Base-by-base conservation (phyloP, 2,113 vertebrate species). In the Ictalurus punctatus region DNA sequence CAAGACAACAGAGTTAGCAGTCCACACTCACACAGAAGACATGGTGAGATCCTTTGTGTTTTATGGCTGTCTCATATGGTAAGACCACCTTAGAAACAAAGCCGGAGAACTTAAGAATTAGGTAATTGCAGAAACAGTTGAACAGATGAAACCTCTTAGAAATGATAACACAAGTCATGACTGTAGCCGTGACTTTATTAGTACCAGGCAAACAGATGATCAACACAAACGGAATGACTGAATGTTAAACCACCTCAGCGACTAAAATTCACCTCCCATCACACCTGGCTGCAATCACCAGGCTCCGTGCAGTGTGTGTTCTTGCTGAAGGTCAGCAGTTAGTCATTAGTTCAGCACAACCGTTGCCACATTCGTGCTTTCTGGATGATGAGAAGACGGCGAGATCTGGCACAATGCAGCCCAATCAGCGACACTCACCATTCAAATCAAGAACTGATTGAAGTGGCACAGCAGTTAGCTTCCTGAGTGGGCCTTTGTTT, bases 361-460 rank as follows among this genome's bases (percentile, higher is more conserved):
- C 0, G 16, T 74, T 83, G 7, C 59, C 80, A 86, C 89, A 87
- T 89, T 67, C 61, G 4, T 44, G 34, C 27, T 63, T 86, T 54
- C 58, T 25, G 58, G 61, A 76, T 23, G 85, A 37, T 63, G 63
- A 10, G 54, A 10, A 54, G 52, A 86, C 69, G 87, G 85, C 58
- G 19, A 48, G 81, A 86, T 84, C 81, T 71, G 34, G 61, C 59
- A 92, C 90, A 92, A 92, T 91, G 87, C 88, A 86, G 83, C 78
- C 79, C 88, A 93, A 92, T 92, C 92, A 93, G 69, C 40, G 8
- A 71, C n/a, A 73, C 80, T 83, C 78, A 61, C 82, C 61, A 91
- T 90, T 91, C 86, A 91, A 91, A 91, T 91, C 90, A 92, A 90
- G 86, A 84, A 73, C 80, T 93, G 92, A 93, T 92, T 93, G 90